Evolutionary conservation across 2,113 vertebrate genomes (phyloP).

Genomic region (Bujurquina vittata): DNA sequence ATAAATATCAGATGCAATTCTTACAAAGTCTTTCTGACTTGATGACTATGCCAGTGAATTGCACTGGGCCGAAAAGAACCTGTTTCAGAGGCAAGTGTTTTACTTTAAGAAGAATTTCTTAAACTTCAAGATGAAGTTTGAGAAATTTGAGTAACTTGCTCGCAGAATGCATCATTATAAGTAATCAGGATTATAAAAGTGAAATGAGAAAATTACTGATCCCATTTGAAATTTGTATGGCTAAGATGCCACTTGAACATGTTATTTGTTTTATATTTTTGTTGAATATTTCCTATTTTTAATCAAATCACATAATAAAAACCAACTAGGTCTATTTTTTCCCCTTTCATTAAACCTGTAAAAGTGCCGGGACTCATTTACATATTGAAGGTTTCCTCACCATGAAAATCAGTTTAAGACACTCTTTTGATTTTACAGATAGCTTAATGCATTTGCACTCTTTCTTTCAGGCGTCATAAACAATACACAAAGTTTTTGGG

Average conservation of each 20-base stretch:
- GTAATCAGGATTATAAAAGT: conserved; percentile 13
- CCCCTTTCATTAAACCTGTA: not conserved
- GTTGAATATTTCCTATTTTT: not conserved
- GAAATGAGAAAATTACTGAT: conserved; percentile 1
- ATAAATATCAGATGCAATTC: not conserved
- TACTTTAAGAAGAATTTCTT: not conserved
- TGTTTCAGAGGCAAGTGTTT: not conserved
- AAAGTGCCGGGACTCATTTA: not conserved
- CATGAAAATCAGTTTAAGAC: conserved; percentile 2
- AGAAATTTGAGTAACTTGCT: conserved; percentile 4
- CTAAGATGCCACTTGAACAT: not conserved
- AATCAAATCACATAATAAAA: not conserved
- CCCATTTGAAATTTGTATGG: not conserved
- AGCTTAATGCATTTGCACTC: not conserved
- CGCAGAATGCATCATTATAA: conserved; percentile 15
- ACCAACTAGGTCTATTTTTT: not conserved
- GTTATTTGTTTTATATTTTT: not conserved
- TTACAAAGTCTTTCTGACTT: not conserved
- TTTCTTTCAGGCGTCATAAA: conserved; percentile 5
- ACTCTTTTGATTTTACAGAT: not conserved
- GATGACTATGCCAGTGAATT: not conserved
- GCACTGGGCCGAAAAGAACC: too few relatives aligned
- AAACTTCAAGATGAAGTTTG: not conserved
- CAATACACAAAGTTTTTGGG: not conserved
- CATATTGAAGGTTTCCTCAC: not conserved